These are phyloP conservation scores for Fistularia tabacaria DNA, from an alignment of 2,797 vertebrate genomes.

Conservation along the genomic window DNA sequence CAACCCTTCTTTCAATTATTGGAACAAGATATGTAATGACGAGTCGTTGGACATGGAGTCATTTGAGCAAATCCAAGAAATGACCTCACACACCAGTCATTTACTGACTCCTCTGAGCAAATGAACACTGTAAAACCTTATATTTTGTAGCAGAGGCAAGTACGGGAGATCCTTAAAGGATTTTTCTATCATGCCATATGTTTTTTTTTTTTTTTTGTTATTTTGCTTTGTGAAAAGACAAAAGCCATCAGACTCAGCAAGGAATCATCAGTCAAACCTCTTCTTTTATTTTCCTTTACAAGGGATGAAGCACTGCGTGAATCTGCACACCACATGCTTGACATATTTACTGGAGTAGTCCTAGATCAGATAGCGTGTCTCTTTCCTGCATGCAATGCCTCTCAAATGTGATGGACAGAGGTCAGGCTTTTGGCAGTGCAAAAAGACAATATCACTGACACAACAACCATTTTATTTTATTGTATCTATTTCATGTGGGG, in stretches of 20 bases:
- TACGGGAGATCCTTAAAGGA: slow-evolving; percentile 23
- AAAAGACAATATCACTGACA: slow-evolving; percentile 13
- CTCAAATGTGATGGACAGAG: slow-evolving; percentile 2
- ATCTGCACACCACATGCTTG: slow-evolving; percentile 70
- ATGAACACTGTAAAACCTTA: slow-evolving; percentile 30
- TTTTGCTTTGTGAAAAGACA: slow-evolving; percentile 64
- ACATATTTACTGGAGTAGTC: slow-evolving; percentile 61
- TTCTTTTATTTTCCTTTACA: slow-evolving; percentile 47
- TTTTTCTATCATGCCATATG: slow-evolving; percentile 57
- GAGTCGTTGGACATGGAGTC: too few relatives aligned
- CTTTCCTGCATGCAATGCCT: slow-evolving; percentile 15
- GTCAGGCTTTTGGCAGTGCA: slow-evolving; percentile 3
- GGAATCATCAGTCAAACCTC: slow-evolving; percentile 63
- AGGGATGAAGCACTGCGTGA: slow-evolving; percentile 41
- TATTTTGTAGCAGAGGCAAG: slow-evolving; percentile 16
- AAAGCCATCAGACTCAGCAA: slow-evolving; percentile 58
- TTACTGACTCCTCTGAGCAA: slow-evolving; percentile 2
- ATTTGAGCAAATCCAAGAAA: too few relatives aligned
- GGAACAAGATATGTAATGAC: too few relatives aligned
- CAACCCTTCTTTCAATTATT: too few relatives aligned
- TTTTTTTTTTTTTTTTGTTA: slow-evolving; percentile 65
- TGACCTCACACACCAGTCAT: slow-evolving; percentile 7
- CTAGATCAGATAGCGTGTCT: slow-evolving; percentile 35
- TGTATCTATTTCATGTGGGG: too few relatives aligned
- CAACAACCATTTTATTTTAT: neutral